Evolutionary conservation across 1,140 invertebrate genomes (phyloP).

Genomic region (Ceratoteleas bidentatus): DNA sequence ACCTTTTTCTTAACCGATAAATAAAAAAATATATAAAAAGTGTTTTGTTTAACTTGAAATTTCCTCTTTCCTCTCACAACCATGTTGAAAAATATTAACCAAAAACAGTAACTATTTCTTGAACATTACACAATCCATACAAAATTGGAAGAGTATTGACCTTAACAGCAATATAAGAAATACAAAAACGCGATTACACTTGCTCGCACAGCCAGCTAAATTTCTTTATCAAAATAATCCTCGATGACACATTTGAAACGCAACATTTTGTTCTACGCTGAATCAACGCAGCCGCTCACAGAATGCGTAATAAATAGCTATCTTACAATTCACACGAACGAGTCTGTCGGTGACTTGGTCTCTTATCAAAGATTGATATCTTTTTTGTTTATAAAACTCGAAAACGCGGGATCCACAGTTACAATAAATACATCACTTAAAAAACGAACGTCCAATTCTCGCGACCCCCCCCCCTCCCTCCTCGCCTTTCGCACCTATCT

Average conservation of each 20-base stretch:
- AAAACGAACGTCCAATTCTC: slow-evolving; percentile 30
- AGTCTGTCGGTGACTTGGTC: slow-evolving; percentile 16
- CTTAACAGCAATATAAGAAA: too few relatives aligned
- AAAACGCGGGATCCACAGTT: slow-evolving; percentile 36
- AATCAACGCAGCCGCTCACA: slow-evolving; percentile 15
- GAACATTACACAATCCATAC: too few relatives aligned
- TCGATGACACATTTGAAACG: slow-evolving; percentile 33
- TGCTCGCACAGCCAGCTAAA: too few relatives aligned
- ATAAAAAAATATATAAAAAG: too few relatives aligned
- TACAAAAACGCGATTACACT: too few relatives aligned
- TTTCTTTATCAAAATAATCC: slow-evolving; percentile 3
- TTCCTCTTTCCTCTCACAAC: not conserved
- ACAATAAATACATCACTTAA: slow-evolving; percentile 44
- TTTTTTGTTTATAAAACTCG: slow-evolving; percentile 30
- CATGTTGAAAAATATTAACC: too few relatives aligned
- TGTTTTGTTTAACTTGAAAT: too few relatives aligned
- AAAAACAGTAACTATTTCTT: too few relatives aligned
- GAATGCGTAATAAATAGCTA: slow-evolving; percentile 40
- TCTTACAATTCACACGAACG: slow-evolving; percentile 44
- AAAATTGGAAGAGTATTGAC: not conserved
- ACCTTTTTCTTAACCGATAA: too few relatives aligned
- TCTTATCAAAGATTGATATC: slow-evolving; percentile 42
- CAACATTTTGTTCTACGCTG: slow-evolving; percentile 22
- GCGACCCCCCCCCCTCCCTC: slow-evolving; percentile 2
- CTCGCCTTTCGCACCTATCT: slow-evolving; percentile 20